Base-by-base conservation (phyloP, 2,888 invertebrate species). In the Ligdia adustata region DNA sequence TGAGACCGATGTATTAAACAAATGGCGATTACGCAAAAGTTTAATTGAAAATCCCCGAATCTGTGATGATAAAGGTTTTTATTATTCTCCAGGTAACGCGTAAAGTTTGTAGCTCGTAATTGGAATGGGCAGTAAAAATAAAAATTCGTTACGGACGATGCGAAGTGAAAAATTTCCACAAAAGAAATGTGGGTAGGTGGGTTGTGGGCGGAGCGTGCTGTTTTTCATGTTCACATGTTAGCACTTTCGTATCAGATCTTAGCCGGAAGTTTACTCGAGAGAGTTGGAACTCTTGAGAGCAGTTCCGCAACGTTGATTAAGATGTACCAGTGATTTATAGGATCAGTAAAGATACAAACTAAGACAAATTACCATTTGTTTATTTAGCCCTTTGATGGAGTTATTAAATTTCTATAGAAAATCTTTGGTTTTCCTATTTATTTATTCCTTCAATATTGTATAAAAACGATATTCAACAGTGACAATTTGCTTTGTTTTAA, bases 41-140 rank as follows among this genome's bases (percentile, higher is more conserved):
- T 78, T 76, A 74, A 78, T 75, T 75, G 76, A 74, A 77, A 77
- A 74, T 66, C 66, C 66, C 61, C 58, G 68, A 69, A 72, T 75
- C 69, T 69, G 72, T 67, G 72, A 67, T 72, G 67, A 68, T 73
- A 75, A 73, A 69, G 72, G 68, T 73, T 76, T 77, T 74, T 69
- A 73, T 73, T 72, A 72, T 65, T 67, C 72, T 60, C 68, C 66
- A 68, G 72, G 71, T 73, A 67, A 66, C 71, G 56, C 66, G 66
- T 66, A 69, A 77, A 75, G 57, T 72, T 69, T 53, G 61, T 60
- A 52, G 60, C 43, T 62, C 60, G 68, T 72, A 72, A 73, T 73
- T 72, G 71, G 62, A 66, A 66, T 46, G 54, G 64, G 64, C 59
- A 62, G 64, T 66, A 62, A 72, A 66, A 67, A 62, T 62, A 58